Evolutionary conservation across 64 coral and sea anemone species (phyloP), one percentile per base, ranked within the genome.

Genomic region (Stichodactyla mertensii): DNA sequence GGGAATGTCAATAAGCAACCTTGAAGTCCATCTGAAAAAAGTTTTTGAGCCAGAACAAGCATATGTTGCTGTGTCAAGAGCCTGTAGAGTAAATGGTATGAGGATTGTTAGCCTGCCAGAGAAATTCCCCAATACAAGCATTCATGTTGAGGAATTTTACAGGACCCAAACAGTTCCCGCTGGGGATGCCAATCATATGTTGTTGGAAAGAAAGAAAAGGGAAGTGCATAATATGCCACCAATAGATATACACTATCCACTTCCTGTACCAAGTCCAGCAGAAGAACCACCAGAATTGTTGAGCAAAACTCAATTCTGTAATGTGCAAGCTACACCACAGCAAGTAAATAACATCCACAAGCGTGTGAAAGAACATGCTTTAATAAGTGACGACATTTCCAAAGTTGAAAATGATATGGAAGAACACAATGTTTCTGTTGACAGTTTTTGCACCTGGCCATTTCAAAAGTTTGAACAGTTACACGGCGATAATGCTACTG

Each of bases 1-100:
- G 54, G 82, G 82, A 22, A 84, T 84, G 82, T 15, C 52, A 0
- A 53, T 84, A 6, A 23, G 16, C 6, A 53, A 19, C 12, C 19
- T 84, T 5, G 54, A 57, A 57, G 53, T 84, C 10, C 6, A 57
- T n/a, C 52, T 84, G 15, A n/a, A 16, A 2, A n/a, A 58, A 16
- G 54, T 84, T 1, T 84, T 84, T 24, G 82, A 84, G 20, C 54
- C 54, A 6, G 82, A 54, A 6, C 82, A 84, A 7, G 53, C 82
- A 55, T 84, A 84, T 57, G n/a, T 57, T 55, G 82, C 82, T 31
- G 28, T 31, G 28, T 31, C 28, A 31, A 31, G 28, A 31, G 28
- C 28, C 28, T 31, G 28, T 31, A 31, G 28, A 31, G 28, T 31
- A 31, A 31, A 31, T 31, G 28, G 0, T 31, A 31, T 31, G 28